These are phyloP conservation scores for Seladonia tumulorum DNA, from an alignment of 2,888 invertebrate species.

Conservation along the genomic window DNA sequence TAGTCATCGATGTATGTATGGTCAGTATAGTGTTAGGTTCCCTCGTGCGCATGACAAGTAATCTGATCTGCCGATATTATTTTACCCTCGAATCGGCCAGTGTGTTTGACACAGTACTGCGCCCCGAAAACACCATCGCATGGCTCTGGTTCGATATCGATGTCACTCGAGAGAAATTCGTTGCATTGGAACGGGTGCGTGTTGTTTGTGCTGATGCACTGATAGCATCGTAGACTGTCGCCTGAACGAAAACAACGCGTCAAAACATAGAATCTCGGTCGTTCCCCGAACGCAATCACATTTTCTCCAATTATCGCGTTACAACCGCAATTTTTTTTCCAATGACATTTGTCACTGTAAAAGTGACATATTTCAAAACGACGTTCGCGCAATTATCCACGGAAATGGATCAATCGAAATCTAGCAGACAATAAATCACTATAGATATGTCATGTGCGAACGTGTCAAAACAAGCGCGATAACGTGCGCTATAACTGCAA, in stretches of 20 bases:
- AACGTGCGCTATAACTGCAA: not conserved
- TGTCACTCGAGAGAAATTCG: constrained; percentile 89
- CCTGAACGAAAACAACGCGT: constrained; percentile 82
- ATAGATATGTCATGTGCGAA: too few relatives aligned
- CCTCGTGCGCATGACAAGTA: constrained; percentile 26
- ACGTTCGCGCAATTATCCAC: not conserved
- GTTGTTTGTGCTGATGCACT: constrained; percentile 94
- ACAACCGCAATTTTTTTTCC: not conserved
- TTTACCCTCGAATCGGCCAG: constrained; percentile 95
- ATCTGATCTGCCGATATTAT: constrained; percentile 45
- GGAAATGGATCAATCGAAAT: not conserved
- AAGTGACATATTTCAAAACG: too few relatives aligned
- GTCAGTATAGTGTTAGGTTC: constrained; percentile 30
- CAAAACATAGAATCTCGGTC: constrained; percentile 6
- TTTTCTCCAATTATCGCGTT: not conserved
- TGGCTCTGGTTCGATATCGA: constrained; percentile 88
- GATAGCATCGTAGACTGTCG: constrained; percentile 92
- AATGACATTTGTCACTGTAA: not conserved
- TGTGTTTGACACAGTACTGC: constrained; percentile 96
- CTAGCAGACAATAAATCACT: not conserved
- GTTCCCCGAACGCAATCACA: not conserved
- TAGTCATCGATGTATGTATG: constrained; percentile 34
- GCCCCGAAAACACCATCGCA: constrained; percentile 94
- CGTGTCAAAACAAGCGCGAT: not conserved
- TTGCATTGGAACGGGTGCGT: constrained; percentile 92